Base-by-base conservation (phyloP, 2,888 invertebrate species). In the Arctia plantaginis region DNA sequence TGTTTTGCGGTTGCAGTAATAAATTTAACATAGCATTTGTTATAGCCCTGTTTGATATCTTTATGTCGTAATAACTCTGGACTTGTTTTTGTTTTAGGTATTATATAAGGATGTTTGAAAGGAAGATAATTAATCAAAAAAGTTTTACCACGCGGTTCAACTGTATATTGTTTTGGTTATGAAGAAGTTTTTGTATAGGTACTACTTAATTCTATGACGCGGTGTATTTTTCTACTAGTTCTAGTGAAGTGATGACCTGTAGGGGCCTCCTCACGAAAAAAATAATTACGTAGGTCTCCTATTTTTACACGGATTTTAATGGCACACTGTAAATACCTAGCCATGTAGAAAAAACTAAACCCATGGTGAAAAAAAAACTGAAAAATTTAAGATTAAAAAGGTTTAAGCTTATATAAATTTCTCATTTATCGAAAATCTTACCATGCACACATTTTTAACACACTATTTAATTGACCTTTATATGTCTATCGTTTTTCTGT, bases 1-100 rank as follows among this genome's bases (percentile, higher is more conserved):
- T 85, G 80, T 84, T 82, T 77, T 77, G 81, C 77, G 83, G 76
- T 79, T 75, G 73, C 55, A 69, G 75, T 78, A 85, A 72, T 82
- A 77, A 77, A 79, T 74, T 72, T 69, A 23, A 20, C 13, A 51
- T 41, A n/a, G 51, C 39, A 33, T 65, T 72, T 69, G 67, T 70
- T 76, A 68, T 8, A 69, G 41, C 47, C 41, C 30, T 51, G 64
- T 55, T 39, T 66, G 73, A 72, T 70, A 66, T 68, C 30, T 71
- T 76, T 76, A 75, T 69, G 65, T 59, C 44, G 35, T 39, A 66
- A 77, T 79, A 79, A 79, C 73, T 76, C 67, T 72, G 10, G 62
- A 47, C 30, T 75, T 62, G 15, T 41, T 65, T 35, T 59, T 41
- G 6, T 55, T 73, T 41, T 33, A 39, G 69, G 23, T 73, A 59